phyloP scores from a whole-genome alignment of 2,888 invertebrate genomes.

The Ferdinandea cuprea region DNA sequence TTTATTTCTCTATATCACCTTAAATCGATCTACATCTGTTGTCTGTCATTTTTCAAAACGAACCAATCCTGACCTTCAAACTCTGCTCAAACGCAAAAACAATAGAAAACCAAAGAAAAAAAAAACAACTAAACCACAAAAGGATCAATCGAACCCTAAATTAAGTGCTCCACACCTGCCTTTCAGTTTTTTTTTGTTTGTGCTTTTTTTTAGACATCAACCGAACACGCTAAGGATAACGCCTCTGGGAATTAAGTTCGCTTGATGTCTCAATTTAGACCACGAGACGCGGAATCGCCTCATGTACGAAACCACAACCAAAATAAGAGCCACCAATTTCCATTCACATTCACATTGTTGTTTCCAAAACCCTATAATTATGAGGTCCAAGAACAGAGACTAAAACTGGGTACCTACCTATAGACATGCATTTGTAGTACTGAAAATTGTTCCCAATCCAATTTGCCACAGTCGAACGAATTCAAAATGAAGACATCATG shows the following conservation, averaged over 20 bases:
- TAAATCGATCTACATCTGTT: slow-evolving; percentile 60
- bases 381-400: slow-evolving; percentile 30
- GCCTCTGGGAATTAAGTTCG: slow-evolving; percentile 66
- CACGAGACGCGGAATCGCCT: slow-evolving; percentile 13
- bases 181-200: too few relatives aligned
- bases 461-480: slow-evolving; percentile 71
- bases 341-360: slow-evolving; percentile 46
- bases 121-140: slow-evolving; percentile 49
- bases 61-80: slow-evolving; percentile 59
- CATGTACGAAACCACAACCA: slow-evolving; percentile 9
- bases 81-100: background rate
- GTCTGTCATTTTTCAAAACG: slow-evolving; percentile 42
- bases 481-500: slow-evolving; percentile 75
- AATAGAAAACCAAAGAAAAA: background rate
- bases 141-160: slow-evolving; percentile 63
- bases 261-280: slow-evolving; percentile 73
- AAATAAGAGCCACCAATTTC: slow-evolving; percentile 64
- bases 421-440: too few relatives aligned
- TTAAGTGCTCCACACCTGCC: slow-evolving; percentile 73
- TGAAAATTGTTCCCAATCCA: slow-evolving; percentile 71
- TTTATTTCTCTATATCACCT: slow-evolving; percentile 57
- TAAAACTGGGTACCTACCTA: slow-evolving; percentile 33
- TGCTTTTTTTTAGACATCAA: slow-evolving; percentile 62
- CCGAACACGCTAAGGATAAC: slow-evolving; percentile 67
- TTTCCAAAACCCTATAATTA: slow-evolving; percentile 69